Base-by-base conservation (phyloP, 1,140 invertebrate species). In the Aricia agestis region DNA sequence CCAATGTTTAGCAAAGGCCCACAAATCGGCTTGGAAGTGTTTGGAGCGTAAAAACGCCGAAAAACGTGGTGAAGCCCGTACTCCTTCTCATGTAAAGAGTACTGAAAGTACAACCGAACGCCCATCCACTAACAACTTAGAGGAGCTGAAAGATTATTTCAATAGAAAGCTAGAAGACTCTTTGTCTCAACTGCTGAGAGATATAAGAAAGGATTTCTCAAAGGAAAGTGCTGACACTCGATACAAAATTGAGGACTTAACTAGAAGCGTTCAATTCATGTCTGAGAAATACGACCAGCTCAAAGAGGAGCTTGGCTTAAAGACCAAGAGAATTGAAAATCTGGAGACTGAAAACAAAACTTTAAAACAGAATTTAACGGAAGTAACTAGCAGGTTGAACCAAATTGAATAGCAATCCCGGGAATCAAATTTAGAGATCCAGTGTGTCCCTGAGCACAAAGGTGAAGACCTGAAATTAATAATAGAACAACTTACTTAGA, bases 221-320 rank as follows among this genome's bases (percentile, higher is more conserved):
- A n/a, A 15, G 15, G 70, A 67, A 67, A 67, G 45, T 67, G 58
- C 52, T 25, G 52, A 67, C 19, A 67, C 70, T 36, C 70, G 66
- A 41, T 59, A 31, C 31, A 71, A 71, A 71, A 70, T 71, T 17
- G 65, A 71, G 42, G 52, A 71, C 25, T n/a, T n/a, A 15, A 67
- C 70, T 10, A 66, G 59, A 45, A 71, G 70, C 42, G 45, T 71
- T 6, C 65, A 70, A 42, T 41, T 32, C 31, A 70, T 70, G 69
- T 66, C 63, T 36, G 61, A 36, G 19, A 57, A 70, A 65, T 70
- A 59, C 59, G 66, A 71, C 18, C 45, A 71, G 58, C 70, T 71
- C 17, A 66, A 57, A 31, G 17, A 45, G 10, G 36, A 66, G n/a
- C 19, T 71, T 6, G 70, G 67, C 19, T 41, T 36, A 25, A 66